Evolutionary conservation across 2,113 vertebrate species (phyloP), one percentile per base, ranked within the genome.

Genomic region (Piprites chloris): DNA sequence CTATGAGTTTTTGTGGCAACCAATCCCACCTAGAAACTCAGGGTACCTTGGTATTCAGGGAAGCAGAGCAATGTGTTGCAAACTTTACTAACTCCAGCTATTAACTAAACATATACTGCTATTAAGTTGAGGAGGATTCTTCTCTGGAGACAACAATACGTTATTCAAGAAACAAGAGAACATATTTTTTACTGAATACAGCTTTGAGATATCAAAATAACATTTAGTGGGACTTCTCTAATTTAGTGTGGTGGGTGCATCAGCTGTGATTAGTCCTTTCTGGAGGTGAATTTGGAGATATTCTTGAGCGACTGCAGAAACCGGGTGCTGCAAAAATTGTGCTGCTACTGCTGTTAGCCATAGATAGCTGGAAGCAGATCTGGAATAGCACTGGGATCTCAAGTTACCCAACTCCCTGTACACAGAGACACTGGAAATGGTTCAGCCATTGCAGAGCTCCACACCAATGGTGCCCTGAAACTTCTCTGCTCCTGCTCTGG

Each of bases 331-430:
- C 28, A 76, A 73, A 96, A 73, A 14, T 35, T 14, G 0, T 15
- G 13, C 30, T 61, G 12, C 61, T 86, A 56, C 22, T 84, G 39
- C 26, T 87, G 35, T 47, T 69, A 41, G 37, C 12, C 18, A 73
- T 19, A 61, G n/a, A 27, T 46, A 76, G 26, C 37, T 90, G 41
- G 49, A 80, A 87, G 26, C 39, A 75, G 47, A 87, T 9, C 19
- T 5, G 3, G 33, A 92, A 62, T 19, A 87, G 14, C 32, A 61
- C 9, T 1, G 3, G n/a, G 37, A 46, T 73, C 53, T 85, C 50
- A 50, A 91, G 84, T 18, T 28, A 1, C 7, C 53, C 3, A 27
- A 2, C 0, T 3, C 22, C 9, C 4, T 0, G 0, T 35, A 44
- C 22, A 47, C 14, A 83, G 58, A 89, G 35, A 52, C 9, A 8